Percentiles rank a stretch among this genome's conserved stretches.
These are phyloP conservation scores for Mus musculus DNA, from an alignment of 2,113 vertebrate genomes.

Conservation along the genomic window GRCm39 chr10:13109001-13109500, in stretches of 20 bases:
- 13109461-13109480: background rate
- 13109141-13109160: background rate
- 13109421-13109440: background rate
- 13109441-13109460: conserved; percentile 14
- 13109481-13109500: background rate
- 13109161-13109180: conserved; percentile 45
- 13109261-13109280: conserved; percentile 2
- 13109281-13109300: conserved; percentile 41
- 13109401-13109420: background rate
- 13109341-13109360: conserved; percentile 37
- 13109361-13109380: background rate
- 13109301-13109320: conserved; percentile 9
- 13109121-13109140: background rate
- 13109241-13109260: conserved; percentile 14
- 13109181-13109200: background rate
- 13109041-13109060: background rate
- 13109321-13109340: background rate
- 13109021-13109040: too few species aligned
- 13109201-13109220: background rate
- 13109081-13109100: background rate
- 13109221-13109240: conserved; percentile 2
- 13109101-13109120: background rate
- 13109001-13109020: background rate
- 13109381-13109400: background rate
- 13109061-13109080: conserved; percentile 17